phyloP scores from a whole-genome alignment of 2,113 vertebrate species.

The Atrichornis clamosus region DNA sequence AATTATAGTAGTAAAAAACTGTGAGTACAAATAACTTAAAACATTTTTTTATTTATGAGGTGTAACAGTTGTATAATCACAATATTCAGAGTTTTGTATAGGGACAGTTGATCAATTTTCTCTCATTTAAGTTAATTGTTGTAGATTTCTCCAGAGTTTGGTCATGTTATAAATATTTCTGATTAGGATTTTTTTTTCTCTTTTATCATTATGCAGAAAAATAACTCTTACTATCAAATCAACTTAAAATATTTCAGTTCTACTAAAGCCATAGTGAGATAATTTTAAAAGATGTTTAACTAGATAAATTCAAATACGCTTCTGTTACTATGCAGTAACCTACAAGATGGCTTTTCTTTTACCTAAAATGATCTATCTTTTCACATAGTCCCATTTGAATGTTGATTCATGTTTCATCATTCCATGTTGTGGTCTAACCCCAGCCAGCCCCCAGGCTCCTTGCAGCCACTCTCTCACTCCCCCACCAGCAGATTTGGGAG shows the following conservation, averaged over 20 bases:
- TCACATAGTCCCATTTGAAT: neutral
- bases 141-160: constrained; percentile 63
- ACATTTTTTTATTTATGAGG: neutral
- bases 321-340: neutral
- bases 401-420: neutral
- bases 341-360: neutral
- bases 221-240: neutral
- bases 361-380: neutral
- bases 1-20: neutral
- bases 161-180: neutral
- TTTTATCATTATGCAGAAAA: neutral
- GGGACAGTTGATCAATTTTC: constrained; percentile 70
- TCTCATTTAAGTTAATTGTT: constrained; percentile 78
- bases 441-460: neutral
- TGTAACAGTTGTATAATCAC: neutral
- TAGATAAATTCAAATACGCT: neutral
- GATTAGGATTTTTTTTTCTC: neutral
- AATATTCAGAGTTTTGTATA: constrained; percentile 30
- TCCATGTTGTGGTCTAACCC: neutral
- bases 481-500: neutral
- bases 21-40: neutral
- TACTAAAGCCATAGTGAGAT: neutral
- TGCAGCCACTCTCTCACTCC: neutral
- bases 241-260: neutral
- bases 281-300: neutral